phyloP scores from a whole-genome alignment of 1,140 invertebrate genomes.

The Periplaneta americana region DNA sequence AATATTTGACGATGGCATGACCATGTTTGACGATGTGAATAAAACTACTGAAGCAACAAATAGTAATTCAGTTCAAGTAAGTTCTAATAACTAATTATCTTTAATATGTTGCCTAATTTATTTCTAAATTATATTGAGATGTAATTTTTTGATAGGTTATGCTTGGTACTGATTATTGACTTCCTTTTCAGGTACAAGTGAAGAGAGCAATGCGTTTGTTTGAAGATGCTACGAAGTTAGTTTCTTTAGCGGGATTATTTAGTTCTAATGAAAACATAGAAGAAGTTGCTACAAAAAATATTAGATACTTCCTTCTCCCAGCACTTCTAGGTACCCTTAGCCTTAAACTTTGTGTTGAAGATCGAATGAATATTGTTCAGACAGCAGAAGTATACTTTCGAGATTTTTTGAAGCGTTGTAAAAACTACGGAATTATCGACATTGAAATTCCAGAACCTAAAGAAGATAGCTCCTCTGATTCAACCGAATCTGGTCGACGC shows the following conservation, averaged over 20 bases:
- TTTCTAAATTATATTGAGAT: background rate
- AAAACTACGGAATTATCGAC: slow-evolving; percentile 69
- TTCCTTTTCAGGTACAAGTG: slow-evolving; percentile 51
- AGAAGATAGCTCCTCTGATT: slow-evolving; percentile 17
- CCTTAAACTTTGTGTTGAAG: slow-evolving; percentile 53
- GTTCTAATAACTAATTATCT: background rate
- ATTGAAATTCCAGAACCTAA: slow-evolving; percentile 42
- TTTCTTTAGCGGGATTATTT: slow-evolving; percentile 75
- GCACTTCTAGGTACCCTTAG: slow-evolving; percentile 72
- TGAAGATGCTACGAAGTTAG: slow-evolving; percentile 70
- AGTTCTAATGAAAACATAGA: slow-evolving; percentile 83
- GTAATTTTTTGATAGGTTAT: background rate
- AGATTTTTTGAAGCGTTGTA: slow-evolving; percentile 75
- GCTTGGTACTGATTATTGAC: background rate
- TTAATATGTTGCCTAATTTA: background rate
- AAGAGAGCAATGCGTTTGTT: slow-evolving; percentile 63
- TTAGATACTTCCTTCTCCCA: slow-evolving; percentile 80
- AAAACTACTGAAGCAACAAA: slow-evolving; percentile 7
- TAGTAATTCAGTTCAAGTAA: slow-evolving; percentile 3
- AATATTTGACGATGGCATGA: slow-evolving; percentile 8
- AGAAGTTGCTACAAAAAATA: slow-evolving; percentile 76
- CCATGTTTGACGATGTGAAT: background rate
- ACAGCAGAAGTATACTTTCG: slow-evolving; percentile 77
- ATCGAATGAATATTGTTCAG: slow-evolving; percentile 62
- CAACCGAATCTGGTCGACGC: background rate